These are phyloP conservation scores for Semotilus atromaculatus DNA, from an alignment of 2,797 vertebrate species.

Conservation along the genomic window DNA sequence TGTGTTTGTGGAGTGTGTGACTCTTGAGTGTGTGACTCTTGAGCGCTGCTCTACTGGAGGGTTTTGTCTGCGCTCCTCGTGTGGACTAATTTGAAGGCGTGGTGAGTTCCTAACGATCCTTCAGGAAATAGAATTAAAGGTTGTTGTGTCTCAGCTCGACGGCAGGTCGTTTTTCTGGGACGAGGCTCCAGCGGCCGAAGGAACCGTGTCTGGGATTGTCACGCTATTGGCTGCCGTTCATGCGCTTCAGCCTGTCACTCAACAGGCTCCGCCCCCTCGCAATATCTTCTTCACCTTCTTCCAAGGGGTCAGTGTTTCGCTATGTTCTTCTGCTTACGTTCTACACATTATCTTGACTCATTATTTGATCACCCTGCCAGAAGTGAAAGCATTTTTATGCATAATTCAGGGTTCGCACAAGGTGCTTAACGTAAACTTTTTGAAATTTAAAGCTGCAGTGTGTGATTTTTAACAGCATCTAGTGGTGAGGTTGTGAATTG, in stretches of 20 bases:
- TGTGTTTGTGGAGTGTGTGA: too few relatives aligned
- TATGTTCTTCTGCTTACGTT: background rate
- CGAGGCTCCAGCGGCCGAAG: conserved; percentile 86
- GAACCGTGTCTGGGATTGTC: conserved; percentile 84
- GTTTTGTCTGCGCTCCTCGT: too few relatives aligned
- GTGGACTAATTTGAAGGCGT: too few relatives aligned
- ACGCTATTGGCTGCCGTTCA: conserved; percentile 88
- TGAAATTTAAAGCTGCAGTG: too few relatives aligned
- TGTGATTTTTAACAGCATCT: too few relatives aligned
- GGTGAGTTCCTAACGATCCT: background rate
- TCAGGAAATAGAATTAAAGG: background rate
- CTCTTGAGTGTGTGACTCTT: too few relatives aligned
- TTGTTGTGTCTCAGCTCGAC: conserved; percentile 79
- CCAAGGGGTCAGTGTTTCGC: conserved; percentile 85
- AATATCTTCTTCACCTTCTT: conserved; percentile 94
- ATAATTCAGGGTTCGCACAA: too few relatives aligned
- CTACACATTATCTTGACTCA: background rate
- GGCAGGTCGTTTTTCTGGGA: conserved; percentile 95
- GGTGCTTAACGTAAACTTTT: too few relatives aligned
- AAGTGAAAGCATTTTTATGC: background rate
- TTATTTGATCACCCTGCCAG: background rate
- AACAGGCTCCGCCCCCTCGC: conserved; percentile 64
- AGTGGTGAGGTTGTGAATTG: too few relatives aligned
- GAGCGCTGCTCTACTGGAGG: too few relatives aligned
- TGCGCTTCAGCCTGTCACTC: conserved; percentile 76